phyloP scores from a whole-genome alignment of 2,888 invertebrate genomes.

The Drosophila mayaguana region DNA sequence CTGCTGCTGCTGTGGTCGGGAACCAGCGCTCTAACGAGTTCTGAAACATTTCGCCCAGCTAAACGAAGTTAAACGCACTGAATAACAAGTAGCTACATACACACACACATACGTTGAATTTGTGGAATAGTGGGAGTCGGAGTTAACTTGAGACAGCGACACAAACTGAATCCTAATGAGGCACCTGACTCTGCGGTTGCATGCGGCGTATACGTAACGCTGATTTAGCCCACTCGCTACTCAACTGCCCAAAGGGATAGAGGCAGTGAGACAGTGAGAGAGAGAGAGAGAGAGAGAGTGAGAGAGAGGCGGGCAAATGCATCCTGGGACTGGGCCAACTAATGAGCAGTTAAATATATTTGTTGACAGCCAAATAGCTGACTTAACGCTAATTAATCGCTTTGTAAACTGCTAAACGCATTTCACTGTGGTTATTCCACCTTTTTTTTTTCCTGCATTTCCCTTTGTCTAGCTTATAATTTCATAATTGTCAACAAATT shows the following conservation, averaged over 20 bases:
- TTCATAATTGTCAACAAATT: conserved; percentile 76
- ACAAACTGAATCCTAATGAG: conserved; percentile 70
- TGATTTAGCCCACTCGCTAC: conserved; percentile 41
- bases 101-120: conserved; percentile 18
- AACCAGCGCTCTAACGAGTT: conserved; percentile 68
- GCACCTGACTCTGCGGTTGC: conserved; percentile 61
- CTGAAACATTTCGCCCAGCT: conserved; percentile 76
- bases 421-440: conserved; percentile 41
- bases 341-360: conserved; percentile 75
- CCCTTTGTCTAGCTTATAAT: conserved; percentile 58
- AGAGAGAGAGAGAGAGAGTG: background rate
- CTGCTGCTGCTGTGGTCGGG: conserved; percentile 29
- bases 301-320: background rate
- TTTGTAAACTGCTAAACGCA: conserved; percentile 57
- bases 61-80: conserved; percentile 77
- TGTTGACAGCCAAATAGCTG: conserved; percentile 62
- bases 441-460: background rate
- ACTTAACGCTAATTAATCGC: conserved; percentile 71
- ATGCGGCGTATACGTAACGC: conserved; percentile 61
- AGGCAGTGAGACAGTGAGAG: background rate
- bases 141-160: conserved; percentile 66
- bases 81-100: conserved; percentile 71
- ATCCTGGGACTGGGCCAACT: conserved; percentile 31
- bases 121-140: conserved; percentile 42
- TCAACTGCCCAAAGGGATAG: background rate